Conservation (phyloP, 1,140 invertebrate genomes). For the Leptinotarsa defecta region DNA sequence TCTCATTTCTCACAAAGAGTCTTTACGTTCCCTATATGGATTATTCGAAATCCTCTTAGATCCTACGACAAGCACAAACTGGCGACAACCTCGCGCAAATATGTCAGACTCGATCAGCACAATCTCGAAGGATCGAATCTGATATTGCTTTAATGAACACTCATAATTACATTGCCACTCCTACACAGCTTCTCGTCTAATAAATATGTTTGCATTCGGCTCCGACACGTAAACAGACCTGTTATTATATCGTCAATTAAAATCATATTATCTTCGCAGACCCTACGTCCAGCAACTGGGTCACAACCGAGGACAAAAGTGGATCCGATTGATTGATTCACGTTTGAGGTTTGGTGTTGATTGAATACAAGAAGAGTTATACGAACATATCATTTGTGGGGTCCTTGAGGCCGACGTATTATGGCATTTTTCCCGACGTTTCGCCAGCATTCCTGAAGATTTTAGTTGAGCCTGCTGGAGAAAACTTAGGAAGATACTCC, state of each 20-base stretch:
- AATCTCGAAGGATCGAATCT: slow-evolving; percentile 33
- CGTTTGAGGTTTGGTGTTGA: no score
- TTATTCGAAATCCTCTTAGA: no score
- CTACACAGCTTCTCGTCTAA: slow-evolving; percentile 41
- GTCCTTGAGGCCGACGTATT: no score
- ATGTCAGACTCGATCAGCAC: background rate
- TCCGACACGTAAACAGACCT: slow-evolving; percentile 46
- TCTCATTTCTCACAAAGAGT: no score
- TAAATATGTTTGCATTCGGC: slow-evolving; percentile 47
- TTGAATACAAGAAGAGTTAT: no score
- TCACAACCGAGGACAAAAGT: background rate
- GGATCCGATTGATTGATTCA: slow-evolving; percentile 9
- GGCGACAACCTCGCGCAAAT: background rate
- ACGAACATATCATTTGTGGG: no score
- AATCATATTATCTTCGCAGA: slow-evolving; percentile 39
- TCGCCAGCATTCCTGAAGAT: no score
- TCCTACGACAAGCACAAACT: background rate
- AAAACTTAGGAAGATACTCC: no score
- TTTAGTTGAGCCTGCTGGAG: no score
- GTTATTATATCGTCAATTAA: slow-evolving; percentile 50
- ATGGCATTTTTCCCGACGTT: no score
- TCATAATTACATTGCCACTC: slow-evolving; percentile 43
- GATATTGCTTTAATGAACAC: slow-evolving; percentile 36
- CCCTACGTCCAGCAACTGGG: background rate
- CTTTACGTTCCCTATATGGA: no score